phyloP scores from a whole-genome alignment of 1,140 invertebrate species.

The Panulirus ornatus region DNA sequence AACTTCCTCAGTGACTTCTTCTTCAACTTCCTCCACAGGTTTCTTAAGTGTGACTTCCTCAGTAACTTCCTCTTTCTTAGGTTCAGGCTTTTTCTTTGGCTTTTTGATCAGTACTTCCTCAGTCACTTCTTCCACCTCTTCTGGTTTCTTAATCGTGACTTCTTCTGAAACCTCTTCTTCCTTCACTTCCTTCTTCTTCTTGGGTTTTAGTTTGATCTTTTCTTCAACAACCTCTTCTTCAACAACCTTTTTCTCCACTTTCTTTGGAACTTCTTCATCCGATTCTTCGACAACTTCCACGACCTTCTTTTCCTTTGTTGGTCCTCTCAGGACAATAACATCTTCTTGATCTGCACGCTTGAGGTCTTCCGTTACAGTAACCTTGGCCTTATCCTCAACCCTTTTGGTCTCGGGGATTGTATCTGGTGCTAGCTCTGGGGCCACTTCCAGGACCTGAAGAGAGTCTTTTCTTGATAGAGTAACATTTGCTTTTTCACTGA shows the following conservation, averaged over 20 bases:
- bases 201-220: conserved; percentile 30
- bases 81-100: conserved; percentile 29
- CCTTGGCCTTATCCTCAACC: conserved; percentile 58
- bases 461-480: conserved; percentile 80
- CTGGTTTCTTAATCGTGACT: conserved; percentile 36
- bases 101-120: conserved; percentile 1
- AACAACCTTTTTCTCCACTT: conserved; percentile 16
- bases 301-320: conserved; percentile 70
- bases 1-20: conserved; percentile 75
- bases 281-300: conserved; percentile 65
- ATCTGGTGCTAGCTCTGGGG: conserved; percentile 79
- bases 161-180: conserved; percentile 74
- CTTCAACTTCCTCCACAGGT: conserved; percentile 55
- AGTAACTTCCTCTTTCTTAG: conserved; percentile 61
- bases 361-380: conserved; percentile 56
- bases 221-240: conserved; percentile 29
- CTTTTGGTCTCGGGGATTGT: conserved; percentile 78
- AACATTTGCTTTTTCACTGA: conserved; percentile 78
- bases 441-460: conserved; percentile 80
- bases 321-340: conserved; percentile 62
- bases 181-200: conserved; percentile 70
- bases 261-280: conserved; percentile 50
- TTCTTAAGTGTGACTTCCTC: conserved; percentile 71
- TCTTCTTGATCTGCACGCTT: conserved; percentile 65
- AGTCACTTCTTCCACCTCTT: conserved; percentile 73